Evolutionary conservation across 2,797 vertebrate genomes (phyloP), one percentile per base, ranked within the genome.

Genomic region (Poeciliopsis presidionis): DNA sequence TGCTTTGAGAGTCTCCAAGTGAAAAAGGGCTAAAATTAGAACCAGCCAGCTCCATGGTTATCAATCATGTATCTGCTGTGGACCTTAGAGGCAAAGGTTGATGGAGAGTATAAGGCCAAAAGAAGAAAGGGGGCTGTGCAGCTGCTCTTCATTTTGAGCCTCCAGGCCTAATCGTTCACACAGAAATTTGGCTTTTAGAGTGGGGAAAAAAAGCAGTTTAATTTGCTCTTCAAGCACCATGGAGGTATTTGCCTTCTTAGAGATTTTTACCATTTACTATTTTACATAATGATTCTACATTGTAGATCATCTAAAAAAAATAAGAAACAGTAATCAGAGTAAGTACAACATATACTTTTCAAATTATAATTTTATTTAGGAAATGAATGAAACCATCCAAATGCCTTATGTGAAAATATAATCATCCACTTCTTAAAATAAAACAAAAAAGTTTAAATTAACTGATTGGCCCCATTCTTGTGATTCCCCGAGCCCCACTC

Each of bases 21-120:
- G 85, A 91, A 85, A 36, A 39, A 11, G 25, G 73, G 88, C 92
- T 94, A 95, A 95, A 95, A 91, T 94, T 95, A 94, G 94, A 92
- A 89, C 65, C 86, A 79, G 89, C 86, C 78, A 87, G 89, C 91
- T 83, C 84, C 81, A 88, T 87, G 67, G 84, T 80, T 90, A 94
- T 95, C 95, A 93, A 94, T 95, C 93, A 92, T 87, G 88, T 80
- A 87, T 88, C 86, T 89, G 92, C 92, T 90, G 87, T 3, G 12
- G 77, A 73, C 51, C 71, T 43, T 51, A 59, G 87, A 33, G 76
- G 20, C 74, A 36, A 73, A 46, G 30, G 72, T 8, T 13, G 70
- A 73, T 63, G 75, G 45, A 59, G 75, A 86, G 76, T 67, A 72
- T n/a, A 76, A 80, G 72, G 43, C 74, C 70, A 81, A 79, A 53